A percentile compares a stretch with the other conserved stretches of the same genome.
Evolutionary conservation across 2,888 invertebrate species (phyloP).

Genomic region (Empis stercorea): DNA sequence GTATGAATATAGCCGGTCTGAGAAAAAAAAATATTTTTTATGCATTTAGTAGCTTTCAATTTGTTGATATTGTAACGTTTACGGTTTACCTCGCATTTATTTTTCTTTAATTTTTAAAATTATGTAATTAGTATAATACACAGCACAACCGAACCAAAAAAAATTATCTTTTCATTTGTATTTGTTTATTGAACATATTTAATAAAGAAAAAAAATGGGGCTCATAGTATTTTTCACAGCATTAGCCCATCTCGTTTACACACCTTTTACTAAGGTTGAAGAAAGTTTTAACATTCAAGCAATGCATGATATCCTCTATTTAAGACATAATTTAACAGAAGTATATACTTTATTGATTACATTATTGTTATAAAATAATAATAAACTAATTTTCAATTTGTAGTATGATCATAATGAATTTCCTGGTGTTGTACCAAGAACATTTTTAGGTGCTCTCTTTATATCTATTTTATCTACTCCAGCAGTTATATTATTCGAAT

Average conservation of each 20-base stretch:
- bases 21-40: too few relatives aligned
- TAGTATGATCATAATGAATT: conserved; percentile 98
- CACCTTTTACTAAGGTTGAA: conserved; percentile 97
- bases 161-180: too few relatives aligned
- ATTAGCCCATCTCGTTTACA: conserved; percentile 66
- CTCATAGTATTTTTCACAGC: conserved; percentile 61
- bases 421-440: conserved; percentile 94
- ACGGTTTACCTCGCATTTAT: too few relatives aligned
- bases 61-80: too few relatives aligned
- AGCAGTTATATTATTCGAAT: conserved; percentile 50
- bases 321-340: conserved; percentile 69
- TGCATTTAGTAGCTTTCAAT: too few relatives aligned
- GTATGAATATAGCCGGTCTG: too few relatives aligned
- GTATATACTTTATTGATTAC: conserved; percentile 44
- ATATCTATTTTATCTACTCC: conserved; percentile 70
- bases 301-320: conserved; percentile 89
- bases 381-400: conserved; percentile 10
- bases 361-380: neutral
- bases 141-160: too few relatives aligned
- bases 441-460: conserved; percentile 83
- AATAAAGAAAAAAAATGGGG: conserved; percentile 43
- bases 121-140: too few relatives aligned
- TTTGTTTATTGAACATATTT: neutral
- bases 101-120: too few relatives aligned
- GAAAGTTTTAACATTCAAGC: conserved; percentile 99